These are phyloP conservation scores for Tinea semifulvella DNA, from an alignment of 2,888 invertebrate species.

Conservation along the genomic window DNA sequence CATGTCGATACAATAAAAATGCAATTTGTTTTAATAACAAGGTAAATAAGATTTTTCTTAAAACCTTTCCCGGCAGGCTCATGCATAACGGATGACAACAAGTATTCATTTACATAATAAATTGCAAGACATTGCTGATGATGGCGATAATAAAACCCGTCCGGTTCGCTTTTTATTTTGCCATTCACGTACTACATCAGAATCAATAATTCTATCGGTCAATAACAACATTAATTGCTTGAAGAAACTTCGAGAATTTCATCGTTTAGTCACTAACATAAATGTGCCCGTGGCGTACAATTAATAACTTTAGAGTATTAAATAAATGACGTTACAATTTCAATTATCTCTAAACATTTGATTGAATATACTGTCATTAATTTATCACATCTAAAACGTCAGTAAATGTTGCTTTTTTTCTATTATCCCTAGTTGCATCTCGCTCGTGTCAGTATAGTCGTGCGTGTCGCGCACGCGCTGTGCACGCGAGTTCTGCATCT, in stretches of 20 bases:
- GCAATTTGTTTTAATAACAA: background rate
- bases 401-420: constrained; percentile 13
- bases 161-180: constrained; percentile 6
- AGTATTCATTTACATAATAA: constrained; percentile 28
- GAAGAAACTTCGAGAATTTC: background rate
- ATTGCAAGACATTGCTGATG: constrained; percentile 20
- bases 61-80: constrained; percentile 23
- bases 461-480: constrained; percentile 21
- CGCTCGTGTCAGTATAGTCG: constrained; percentile 27
- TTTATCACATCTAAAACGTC: constrained; percentile 23
- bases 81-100: constrained; percentile 13
- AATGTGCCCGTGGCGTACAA: background rate
- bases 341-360: constrained; percentile 29
- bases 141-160: constrained; percentile 14
- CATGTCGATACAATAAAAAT: too few species aligned
- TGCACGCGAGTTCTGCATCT: constrained; percentile 26
- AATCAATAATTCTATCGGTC: constrained; percentile 5
- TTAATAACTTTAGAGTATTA: background rate
- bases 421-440: constrained; percentile 33
- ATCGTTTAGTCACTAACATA: background rate
- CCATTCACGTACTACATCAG: background rate
- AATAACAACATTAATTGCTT: constrained; percentile 3
- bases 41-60: background rate
- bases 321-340: constrained; percentile 19
- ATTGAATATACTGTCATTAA: constrained; percentile 26